A percentile compares a stretch with the other conserved stretches of the same genome.
Evolutionary conservation across 2,113 vertebrate species (phyloP).

Genomic region (Pseudopipra pipra): DNA sequence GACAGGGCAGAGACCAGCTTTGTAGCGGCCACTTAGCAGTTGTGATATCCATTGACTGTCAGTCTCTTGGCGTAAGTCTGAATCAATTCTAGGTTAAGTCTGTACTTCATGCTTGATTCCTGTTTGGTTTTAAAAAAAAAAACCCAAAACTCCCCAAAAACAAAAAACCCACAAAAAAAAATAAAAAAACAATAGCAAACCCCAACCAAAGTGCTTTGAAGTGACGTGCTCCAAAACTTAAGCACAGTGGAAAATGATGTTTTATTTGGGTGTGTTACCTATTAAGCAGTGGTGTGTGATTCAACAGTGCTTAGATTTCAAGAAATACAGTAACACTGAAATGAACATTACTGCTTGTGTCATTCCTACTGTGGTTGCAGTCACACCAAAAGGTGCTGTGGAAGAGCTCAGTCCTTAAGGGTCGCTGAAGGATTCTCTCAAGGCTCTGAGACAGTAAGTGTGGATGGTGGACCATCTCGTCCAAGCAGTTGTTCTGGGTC

Average conservation of each 20-base stretch:
- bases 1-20: neutral
- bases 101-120: neutral
- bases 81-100: neutral
- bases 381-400: neutral
- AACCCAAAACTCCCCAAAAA: neutral
- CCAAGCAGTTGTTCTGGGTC: neutral
- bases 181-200: neutral
- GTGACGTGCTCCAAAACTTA: neutral
- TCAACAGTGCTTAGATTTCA: neutral
- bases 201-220: neutral
- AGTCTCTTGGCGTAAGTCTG: neutral
- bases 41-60: neutral
- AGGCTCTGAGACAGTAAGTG: neutral
- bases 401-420: neutral
- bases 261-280: neutral
- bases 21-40: neutral
- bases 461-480: neutral
- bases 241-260: neutral
- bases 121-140: neutral
- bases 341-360: neutral
- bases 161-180: neutral
- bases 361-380: neutral
- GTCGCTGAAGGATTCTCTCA: neutral
- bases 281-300: rapidly evolving
- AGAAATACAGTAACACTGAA: neutral